Conservation (phyloP, 2,797 vertebrate species). For the Chelidonichthys spinosus region DNA sequence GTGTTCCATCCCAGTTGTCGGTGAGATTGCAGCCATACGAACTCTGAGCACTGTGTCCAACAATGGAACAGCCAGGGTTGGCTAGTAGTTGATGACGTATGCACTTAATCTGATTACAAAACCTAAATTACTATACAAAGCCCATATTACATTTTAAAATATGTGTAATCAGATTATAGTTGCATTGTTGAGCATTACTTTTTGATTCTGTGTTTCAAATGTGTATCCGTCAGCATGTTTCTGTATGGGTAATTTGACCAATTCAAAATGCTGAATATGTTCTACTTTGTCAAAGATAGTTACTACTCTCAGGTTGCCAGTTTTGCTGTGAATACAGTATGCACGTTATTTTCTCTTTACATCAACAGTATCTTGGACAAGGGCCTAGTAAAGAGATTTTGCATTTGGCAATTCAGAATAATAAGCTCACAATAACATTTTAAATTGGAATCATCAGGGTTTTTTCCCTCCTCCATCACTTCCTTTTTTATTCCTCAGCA, state of each 20-base stretch:
- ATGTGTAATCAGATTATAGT: neutral
- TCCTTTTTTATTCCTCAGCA: neutral
- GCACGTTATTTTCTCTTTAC: no score
- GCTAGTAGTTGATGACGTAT: no score
- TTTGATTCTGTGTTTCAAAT: no score
- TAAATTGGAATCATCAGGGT: neutral
- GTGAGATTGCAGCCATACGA: neutral
- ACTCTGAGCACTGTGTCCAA: slow-evolving; percentile 4
- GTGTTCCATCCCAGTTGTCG: slow-evolving; percentile 33
- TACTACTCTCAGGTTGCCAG: neutral
- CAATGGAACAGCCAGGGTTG: no score
- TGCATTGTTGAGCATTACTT: neutral
- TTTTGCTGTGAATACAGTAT: neutral
- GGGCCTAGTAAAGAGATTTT: neutral
- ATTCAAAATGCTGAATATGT: neutral
- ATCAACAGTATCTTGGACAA: no score
- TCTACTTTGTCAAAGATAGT: neutral
- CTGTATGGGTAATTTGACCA: neutral
- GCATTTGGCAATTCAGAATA: neutral
- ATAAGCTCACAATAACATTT: neutral
- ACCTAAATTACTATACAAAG: no score
- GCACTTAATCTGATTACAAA: no score
- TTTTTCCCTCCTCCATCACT: neutral
- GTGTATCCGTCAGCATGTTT: no score
- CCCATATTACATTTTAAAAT: no score